Evolutionary conservation across 2,797 vertebrate species (phyloP).

Genomic region (Artibeus jamaicensis): DNA sequence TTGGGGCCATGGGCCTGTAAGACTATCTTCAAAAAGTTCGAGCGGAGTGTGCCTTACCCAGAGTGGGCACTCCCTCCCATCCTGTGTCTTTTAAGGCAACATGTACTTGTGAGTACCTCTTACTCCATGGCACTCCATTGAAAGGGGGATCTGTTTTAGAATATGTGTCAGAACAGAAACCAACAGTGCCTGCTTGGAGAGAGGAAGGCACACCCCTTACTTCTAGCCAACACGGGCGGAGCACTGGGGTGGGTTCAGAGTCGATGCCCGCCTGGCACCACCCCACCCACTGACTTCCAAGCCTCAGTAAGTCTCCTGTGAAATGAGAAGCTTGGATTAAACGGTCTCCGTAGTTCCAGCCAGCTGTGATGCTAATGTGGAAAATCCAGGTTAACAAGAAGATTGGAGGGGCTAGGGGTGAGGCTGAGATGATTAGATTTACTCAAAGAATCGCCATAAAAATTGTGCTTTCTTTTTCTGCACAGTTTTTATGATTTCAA

Average conservation of each 20-base stretch:
- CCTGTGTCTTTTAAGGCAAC: neutral
- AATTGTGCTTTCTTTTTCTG: neutral
- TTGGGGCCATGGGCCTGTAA: neutral
- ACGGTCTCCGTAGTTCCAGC: neutral
- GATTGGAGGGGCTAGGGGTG: neutral
- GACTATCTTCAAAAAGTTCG: neutral
- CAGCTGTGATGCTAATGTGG: neutral
- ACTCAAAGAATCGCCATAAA: neutral
- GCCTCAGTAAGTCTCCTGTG: neutral
- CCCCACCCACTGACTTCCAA: neutral
- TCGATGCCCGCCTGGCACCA: neutral
- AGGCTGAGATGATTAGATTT: neutral
- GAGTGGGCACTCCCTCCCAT: neutral
- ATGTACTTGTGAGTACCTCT: neutral
- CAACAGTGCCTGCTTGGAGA: neutral
- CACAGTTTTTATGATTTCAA: neutral
- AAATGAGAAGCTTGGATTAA: neutral
- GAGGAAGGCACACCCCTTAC: neutral
- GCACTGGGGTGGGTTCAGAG: too few relatives aligned
- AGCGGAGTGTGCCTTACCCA: neutral
- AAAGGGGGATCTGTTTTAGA: neutral
- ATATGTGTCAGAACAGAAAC: neutral
- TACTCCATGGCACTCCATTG: neutral
- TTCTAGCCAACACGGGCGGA: neutral
- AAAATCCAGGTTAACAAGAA: conserved; percentile 11